These are phyloP conservation scores for Ibidorhyncha struthersii DNA, from an alignment of 2,113 vertebrate species.

Conservation along the genomic window DNA sequence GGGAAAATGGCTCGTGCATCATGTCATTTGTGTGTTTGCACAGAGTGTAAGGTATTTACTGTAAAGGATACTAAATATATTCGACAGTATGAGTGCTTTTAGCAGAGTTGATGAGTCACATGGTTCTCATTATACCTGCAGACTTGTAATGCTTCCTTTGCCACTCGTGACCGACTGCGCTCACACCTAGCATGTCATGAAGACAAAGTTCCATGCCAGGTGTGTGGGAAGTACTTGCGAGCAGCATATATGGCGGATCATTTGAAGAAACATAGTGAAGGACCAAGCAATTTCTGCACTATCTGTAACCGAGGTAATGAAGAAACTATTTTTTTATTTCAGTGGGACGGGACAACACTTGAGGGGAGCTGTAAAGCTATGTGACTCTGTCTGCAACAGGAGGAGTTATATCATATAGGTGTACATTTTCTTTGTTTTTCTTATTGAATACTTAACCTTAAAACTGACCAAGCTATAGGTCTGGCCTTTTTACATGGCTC, in stretches of 20 bases:
- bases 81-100: background rate
- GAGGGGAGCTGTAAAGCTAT: background rate
- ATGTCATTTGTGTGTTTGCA: background rate
- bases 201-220: constrained; percentile 98
- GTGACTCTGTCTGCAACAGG: background rate
- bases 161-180: constrained; percentile 95
- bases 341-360: background rate
- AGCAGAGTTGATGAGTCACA: background rate
- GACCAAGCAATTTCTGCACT: constrained; percentile 97
- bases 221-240: constrained; percentile 96
- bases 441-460: background rate
- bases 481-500: background rate
- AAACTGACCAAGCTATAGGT: background rate
- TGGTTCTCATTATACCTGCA: constrained; percentile 72
- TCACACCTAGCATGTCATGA: constrained; percentile 98
- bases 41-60: background rate
- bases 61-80: background rate
- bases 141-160: constrained; percentile 98
- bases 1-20: background rate
- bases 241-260: constrained; percentile 99
- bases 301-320: constrained; percentile 99
- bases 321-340: background rate
- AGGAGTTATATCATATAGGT: background rate
- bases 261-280: constrained; percentile 98
- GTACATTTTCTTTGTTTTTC: background rate